Base-by-base conservation (phyloP, 2,797 vertebrate genomes). In the Sebastes umbrosus region DNA sequence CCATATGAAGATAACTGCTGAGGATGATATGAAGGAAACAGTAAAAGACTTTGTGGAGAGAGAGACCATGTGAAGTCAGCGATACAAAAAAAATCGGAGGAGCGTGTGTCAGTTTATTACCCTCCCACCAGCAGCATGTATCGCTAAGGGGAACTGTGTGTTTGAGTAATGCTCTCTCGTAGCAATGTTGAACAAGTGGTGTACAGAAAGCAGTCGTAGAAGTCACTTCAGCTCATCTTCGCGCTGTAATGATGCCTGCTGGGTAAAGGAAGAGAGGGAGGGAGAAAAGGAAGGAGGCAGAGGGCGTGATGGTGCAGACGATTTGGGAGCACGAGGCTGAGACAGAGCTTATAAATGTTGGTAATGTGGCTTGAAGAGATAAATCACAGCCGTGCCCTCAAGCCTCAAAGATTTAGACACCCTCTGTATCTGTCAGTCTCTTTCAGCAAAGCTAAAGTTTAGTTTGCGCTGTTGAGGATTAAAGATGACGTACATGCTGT, bases 351-450 rank as follows among this genome's bases (percentile, higher is more conserved):
- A 14, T 69, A 79, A 77, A 80, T 74, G 75, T 63, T 77, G 1
- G 34, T 82, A 82, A 88, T 83, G 64, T 84, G 50, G 70, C 80
- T 79, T 80, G 52, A 82, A 77, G 65, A 87, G 54, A 89, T 70
- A 60, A 58, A 81, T 78, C 68, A 59, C 12, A 75, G 70, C 73
- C 25, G 22, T 5, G 5, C 31, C 52, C 62, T 50, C 59, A 39
- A 65, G 59, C 75, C 43, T 46, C 36, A 74, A 69, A 55, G 39
- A 84, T 55, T 77, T 55, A 74, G 18, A 59, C 9, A 24, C 12
- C 29, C 8, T 73, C 22, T 58, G 43, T 63, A 29, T 68, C 8
- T 72, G 29, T 76, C 55, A 31, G n/a, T 65, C 13, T 82, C 16
- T 69, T 29, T 80, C 31, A 32, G 79, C 29, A 79, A 68, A 50